These are phyloP conservation scores for Litocranius walleri DNA, from an alignment of 2,113 vertebrate genomes.

Conservation along the genomic window DNA sequence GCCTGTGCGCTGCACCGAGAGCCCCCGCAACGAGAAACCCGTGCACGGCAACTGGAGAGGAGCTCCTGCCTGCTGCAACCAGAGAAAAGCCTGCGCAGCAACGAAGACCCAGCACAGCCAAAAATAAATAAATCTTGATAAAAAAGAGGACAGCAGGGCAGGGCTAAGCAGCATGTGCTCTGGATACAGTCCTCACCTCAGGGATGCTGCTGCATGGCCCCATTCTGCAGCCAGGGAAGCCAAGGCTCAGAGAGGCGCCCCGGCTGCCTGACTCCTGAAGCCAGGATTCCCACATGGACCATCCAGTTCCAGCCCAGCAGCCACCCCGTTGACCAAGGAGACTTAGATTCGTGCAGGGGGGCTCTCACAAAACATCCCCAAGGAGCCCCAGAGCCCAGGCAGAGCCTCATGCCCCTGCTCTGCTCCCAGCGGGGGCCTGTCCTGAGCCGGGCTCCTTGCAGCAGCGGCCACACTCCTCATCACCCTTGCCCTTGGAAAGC, in stretches of 20 bases:
- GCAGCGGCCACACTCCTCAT: not conserved
- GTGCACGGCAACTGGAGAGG: not conserved
- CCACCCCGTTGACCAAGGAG: not conserved
- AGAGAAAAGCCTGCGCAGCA: not conserved
- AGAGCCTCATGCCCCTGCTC: accelerated
- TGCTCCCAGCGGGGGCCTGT: not conserved
- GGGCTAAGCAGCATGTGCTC: accelerated
- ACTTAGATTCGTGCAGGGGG: too few relatives aligned
- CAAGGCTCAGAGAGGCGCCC: not conserved
- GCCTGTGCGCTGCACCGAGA: not conserved
- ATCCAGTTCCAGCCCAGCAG: not conserved
- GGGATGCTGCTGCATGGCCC: too few relatives aligned
- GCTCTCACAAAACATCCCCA: not conserved
- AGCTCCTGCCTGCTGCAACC: not conserved
- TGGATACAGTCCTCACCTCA: not conserved
- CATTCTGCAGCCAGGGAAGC: not conserved
- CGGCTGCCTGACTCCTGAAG: accelerated
- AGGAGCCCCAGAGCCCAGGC: not conserved
- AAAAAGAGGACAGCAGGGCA: not conserved
- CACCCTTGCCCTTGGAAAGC: too few relatives aligned
- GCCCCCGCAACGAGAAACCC: not conserved
- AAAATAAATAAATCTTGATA: not conserved
- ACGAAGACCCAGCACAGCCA: not conserved
- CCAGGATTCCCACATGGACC: accelerated
- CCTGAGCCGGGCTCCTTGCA: not conserved